Evolutionary conservation across 2,888 invertebrate species (phyloP).

Genomic region (Parasteatoda lunata): DNA sequence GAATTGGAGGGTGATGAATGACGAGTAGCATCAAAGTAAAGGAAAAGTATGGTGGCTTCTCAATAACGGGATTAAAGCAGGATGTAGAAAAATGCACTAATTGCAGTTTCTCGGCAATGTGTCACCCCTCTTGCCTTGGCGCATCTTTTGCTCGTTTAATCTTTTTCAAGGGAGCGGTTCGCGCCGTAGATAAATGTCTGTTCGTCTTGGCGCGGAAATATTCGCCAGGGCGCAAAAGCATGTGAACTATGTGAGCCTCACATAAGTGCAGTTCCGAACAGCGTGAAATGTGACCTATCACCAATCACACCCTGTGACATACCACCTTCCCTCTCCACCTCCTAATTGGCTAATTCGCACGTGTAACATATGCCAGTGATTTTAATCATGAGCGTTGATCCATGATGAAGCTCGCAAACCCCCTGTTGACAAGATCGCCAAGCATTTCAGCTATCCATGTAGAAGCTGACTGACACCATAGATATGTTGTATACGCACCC

Average conservation of each 20-base stretch:
- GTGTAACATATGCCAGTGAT: conserved; percentile 61
- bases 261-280: conserved; percentile 40
- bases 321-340: conserved; percentile 42
- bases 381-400: conserved; percentile 66
- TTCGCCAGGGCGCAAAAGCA: conserved; percentile 44
- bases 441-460: conserved; percentile 60
- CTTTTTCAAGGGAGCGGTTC: conserved; percentile 49
- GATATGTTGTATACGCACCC: conserved; percentile 14
- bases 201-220: conserved; percentile 36
- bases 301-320: conserved; percentile 58
- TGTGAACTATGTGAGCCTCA: conserved; percentile 48
- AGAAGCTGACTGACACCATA: conserved; percentile 25
- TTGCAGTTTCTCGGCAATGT: conserved; percentile 56
- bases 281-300: conserved; percentile 56
- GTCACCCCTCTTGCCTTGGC: conserved; percentile 28
- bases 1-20: conserved; percentile 26
- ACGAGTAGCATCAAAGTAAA: conserved; percentile 18
- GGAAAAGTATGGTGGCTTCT: conserved; percentile 6
- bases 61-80: conserved; percentile 44
- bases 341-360: conserved; percentile 67
- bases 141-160: conserved; percentile 50
- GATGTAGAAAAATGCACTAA: conserved; percentile 60
- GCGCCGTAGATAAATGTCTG: conserved; percentile 56
- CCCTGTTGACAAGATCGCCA: conserved; percentile 57
- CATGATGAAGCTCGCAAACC: conserved; percentile 45